Conservation (phyloP, 2,888 invertebrate species). For the Hermodice carunculata region DNA sequence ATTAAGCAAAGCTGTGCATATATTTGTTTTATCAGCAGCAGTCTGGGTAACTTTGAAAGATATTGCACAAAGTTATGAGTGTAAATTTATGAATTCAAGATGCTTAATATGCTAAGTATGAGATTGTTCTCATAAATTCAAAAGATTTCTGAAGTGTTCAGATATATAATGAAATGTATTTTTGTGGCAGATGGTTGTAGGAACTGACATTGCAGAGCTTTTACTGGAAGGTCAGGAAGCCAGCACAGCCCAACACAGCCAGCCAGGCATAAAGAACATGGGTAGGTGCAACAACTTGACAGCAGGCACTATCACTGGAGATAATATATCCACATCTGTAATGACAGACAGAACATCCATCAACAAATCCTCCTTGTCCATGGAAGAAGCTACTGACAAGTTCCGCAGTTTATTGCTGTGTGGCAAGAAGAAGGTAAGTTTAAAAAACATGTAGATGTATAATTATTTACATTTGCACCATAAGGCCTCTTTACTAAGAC, state of each 20-base stretch:
- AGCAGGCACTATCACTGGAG: conserved; percentile 3
- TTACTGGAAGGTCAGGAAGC: conserved; percentile 80
- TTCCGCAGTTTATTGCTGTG: conserved; percentile 89
- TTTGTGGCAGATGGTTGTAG: conserved; percentile 84
- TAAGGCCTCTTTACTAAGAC: too few species aligned
- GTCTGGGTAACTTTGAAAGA: too few species aligned
- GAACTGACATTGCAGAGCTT: conserved; percentile 92
- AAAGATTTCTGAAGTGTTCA: too few species aligned
- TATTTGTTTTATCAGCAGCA: too few species aligned
- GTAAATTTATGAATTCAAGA: too few species aligned
- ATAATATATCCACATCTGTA: not conserved
- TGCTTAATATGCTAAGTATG: too few species aligned
- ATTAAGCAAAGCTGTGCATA: too few species aligned
- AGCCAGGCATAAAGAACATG: conserved; percentile 7
- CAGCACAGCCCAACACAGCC: conserved; percentile 50
- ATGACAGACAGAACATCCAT: conserved; percentile 50
- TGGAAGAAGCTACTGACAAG: conserved; percentile 77
- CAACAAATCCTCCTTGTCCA: conserved; percentile 44
- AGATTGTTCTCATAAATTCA: too few species aligned
- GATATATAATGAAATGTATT: not conserved
- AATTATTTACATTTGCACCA: too few species aligned
- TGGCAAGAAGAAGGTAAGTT: conserved; percentile 83
- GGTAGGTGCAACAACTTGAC: not conserved
- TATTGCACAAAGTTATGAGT: too few species aligned
- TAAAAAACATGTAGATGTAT: too few species aligned